Percentiles rank a stretch among this genome's conserved stretches.
These are phyloP conservation scores for Pampus argenteus DNA, from an alignment of 2,797 vertebrate genomes.

Conservation along the genomic window DNA sequence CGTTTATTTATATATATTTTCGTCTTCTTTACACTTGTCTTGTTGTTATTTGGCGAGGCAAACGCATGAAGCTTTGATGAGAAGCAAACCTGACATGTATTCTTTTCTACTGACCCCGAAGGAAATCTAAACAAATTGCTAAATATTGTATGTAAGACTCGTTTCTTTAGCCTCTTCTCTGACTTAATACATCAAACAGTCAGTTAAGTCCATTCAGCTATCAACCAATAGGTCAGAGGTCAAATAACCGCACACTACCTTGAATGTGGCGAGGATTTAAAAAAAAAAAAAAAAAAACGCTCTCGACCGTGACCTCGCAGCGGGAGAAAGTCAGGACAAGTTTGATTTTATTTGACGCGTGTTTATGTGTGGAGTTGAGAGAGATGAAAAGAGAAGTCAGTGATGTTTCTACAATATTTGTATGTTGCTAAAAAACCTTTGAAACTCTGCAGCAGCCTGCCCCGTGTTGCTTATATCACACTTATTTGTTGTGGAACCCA, in stretches of 20 bases:
- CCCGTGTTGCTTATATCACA: too few species aligned
- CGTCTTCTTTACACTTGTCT: conserved; percentile 81
- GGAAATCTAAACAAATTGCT: conserved; percentile 79
- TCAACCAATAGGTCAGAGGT: conserved; percentile 20
- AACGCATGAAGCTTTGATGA: conserved; percentile 85
- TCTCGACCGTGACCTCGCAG: conserved; percentile 52
- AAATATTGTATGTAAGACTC: conserved; percentile 56
- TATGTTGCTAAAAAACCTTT: conserved; percentile 53
- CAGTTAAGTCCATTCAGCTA: conserved; percentile 5
- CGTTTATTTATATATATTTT: conserved; percentile 80
- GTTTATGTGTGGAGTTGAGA: conserved; percentile 33
- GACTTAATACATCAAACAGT: conserved; percentile 50
- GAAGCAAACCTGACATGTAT: conserved; percentile 81
- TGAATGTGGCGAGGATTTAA: conserved; percentile 15
- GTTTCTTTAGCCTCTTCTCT: conserved; percentile 29
- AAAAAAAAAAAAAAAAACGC: too few species aligned
- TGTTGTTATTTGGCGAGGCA: conserved; percentile 82
- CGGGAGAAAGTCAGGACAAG: conserved; percentile 29
- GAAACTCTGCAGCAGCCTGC: conserved; percentile 23
- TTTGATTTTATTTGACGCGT: conserved; percentile 31
- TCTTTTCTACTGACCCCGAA: conserved; percentile 79
- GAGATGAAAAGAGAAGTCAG: conserved; percentile 66
- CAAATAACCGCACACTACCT: conserved; percentile 1
- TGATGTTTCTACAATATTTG: conserved; percentile 50
- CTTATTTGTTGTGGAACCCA: too few species aligned